Evolutionary conservation across 2,113 vertebrate species (phyloP), one percentile per base, ranked within the genome.

Genomic region (Diphyllodes magnificus): DNA sequence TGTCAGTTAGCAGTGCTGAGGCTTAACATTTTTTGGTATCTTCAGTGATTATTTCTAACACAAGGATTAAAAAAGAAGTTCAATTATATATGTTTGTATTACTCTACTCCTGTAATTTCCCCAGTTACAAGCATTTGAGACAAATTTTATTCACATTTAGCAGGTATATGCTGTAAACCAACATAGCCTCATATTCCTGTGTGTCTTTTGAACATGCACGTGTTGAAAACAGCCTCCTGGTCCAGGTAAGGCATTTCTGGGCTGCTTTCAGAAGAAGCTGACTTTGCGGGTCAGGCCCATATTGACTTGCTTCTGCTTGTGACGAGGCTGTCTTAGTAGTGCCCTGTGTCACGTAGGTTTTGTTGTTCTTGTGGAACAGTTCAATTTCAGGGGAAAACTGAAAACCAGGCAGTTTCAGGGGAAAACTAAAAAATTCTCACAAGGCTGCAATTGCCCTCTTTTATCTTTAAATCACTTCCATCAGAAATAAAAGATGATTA

Each of bases 241-340:
- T 35, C 33, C 12, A 35, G 33, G 33, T 6, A 14, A n/a, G 37
- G 31, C 6, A 15, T 66, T 89, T 81, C 57, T 91, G 39, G 20
- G 22, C 56, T 85, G 44, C 28, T 91, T 68, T 87, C 11, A 28
- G 40, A 53, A 70, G 30, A 37, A 56, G 8, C 25, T 86, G 82
- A 22, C 42, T 42, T 82, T 15, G n/a, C 0, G 0, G 57, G 35
- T 69, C 22, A 20, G 40, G 49, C 21, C 18, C 3, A 0, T 35
- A 39, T 39, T 51, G 42, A 42, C 21, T 78, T 78, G 25, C 4
- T 57, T 63, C 56, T 57, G 1, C 60, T 28, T 23, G 10, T 47
- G 28, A 37, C 2, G 7, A n/a, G 27, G 17, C 22, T 61, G 31
- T 30, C 37, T 61, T 49, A 64, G 40, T 27, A n/a, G 44, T 51